Base-by-base conservation (phyloP, 2,797 vertebrate species). In the Florisuga fusca region DNA sequence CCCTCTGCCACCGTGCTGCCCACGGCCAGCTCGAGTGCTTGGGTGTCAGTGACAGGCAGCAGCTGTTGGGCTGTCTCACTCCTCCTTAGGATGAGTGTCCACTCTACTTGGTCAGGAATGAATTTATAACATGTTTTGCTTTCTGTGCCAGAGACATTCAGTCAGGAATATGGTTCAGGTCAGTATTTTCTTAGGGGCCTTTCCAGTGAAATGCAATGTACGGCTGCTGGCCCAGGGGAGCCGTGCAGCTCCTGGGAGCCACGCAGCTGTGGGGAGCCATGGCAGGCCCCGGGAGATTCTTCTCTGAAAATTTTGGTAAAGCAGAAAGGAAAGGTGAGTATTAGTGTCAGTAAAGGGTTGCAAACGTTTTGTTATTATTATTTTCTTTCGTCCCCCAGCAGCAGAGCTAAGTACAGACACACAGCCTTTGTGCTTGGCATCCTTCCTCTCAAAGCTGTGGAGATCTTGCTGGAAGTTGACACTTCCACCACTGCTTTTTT, bases 61-160 rank as follows among this genome's bases (percentile, higher is more conserved):
- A 92, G 87, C 92, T 95, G 85, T 86, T 20, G 13, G 53, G 31
- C 73, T 6, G 38, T 25, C 91, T 87, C 81, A 74, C 79, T 45
- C 68, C 45, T 87, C 48, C 43, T 67, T n/a, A 8, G 89, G 33
- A 45, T 1, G 55, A 48, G 45, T 12, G 81, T 69, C 74, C 2
- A 3, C 81, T 78, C 21, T 4, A 9, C 59, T 72, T 3, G 0
- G 41, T 88, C 16, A 3, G 80, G 84, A 92, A 63, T 36, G 67
- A 41, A 3, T 85, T 95, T 87, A 27, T 41, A 43, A 62, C 66
- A 2, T 50, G 59, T 11, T 89, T 77, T 29, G 29, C 33, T 72
- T 87, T 38, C 71, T 4, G 38, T 91, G 92, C 94, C 85, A 92
- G 48, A 74, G 84, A 45, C 79, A 29, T 12, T 76, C 73, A 3